Percentiles rank a stretch among this genome's conserved stretches.
Conservation (phyloP, 2,888 invertebrate genomes). For the Nomada ferruginata region DNA sequence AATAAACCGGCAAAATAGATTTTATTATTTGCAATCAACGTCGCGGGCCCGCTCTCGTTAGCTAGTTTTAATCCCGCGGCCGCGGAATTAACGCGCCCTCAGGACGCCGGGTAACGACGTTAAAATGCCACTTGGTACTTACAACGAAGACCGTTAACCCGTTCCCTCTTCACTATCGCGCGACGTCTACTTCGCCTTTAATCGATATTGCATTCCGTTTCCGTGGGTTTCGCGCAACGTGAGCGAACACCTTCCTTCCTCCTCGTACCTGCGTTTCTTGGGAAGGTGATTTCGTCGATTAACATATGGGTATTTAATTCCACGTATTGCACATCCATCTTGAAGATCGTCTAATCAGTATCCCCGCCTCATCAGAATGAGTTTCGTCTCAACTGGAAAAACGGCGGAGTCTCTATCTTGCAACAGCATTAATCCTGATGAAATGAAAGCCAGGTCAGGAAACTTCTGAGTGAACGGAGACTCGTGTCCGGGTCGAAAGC, state of each 20-base stretch:
- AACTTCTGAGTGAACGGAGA: background rate
- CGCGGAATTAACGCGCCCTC: conserved; percentile 59
- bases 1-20: conserved; percentile 81
- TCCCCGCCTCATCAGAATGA: background rate
- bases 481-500: too few relatives aligned
- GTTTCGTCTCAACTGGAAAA: background rate
- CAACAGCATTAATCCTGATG: background rate
- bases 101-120: conserved; percentile 58
- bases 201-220: conserved; percentile 61
- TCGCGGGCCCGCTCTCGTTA: conserved; percentile 66
- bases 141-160: conserved; percentile 40
- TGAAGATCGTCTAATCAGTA: background rate
- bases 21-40: conserved; percentile 80
- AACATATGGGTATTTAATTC: background rate
- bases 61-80: conserved; percentile 67
- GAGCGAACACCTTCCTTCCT: too few relatives aligned
- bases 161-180: conserved; percentile 32
- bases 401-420: background rate
- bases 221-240: conserved; percentile 7
- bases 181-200: conserved; percentile 42
- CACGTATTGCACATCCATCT: background rate
- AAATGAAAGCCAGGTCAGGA: background rate
- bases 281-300: too few relatives aligned
- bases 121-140: conserved; percentile 61
- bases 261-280: too few relatives aligned